A percentile compares a stretch with the other conserved stretches of the same genome.
phyloP scores from a whole-genome alignment of 2,888 invertebrate species.

The Hypercompe scribonia region DNA sequence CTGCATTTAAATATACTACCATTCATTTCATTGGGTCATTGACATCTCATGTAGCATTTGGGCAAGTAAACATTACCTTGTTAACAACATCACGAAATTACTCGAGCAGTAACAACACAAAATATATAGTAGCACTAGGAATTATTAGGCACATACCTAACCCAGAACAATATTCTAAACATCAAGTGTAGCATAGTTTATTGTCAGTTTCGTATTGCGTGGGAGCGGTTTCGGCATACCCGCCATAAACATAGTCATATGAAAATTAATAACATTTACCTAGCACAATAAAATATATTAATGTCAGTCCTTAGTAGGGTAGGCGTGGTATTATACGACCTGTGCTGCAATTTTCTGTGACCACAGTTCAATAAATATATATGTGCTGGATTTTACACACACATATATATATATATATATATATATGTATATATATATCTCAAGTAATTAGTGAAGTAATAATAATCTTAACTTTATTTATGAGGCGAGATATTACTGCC shows the following conservation, averaged over 20 bases:
- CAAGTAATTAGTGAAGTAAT: background rate
- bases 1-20: too few species aligned
- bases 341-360: slow-evolving; percentile 4
- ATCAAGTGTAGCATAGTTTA: slow-evolving; percentile 40
- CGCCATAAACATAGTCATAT: slow-evolving; percentile 65
- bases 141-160: slow-evolving; percentile 46
- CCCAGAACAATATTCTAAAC: slow-evolving; percentile 49
- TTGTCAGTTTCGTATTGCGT: slow-evolving; percentile 41
- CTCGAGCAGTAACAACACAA: slow-evolving; percentile 33
- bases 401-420: too few species aligned
- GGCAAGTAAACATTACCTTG: slow-evolving; percentile 18
- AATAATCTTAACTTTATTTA: background rate
- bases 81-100: slow-evolving; percentile 35
- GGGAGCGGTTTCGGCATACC: slow-evolving; percentile 42
- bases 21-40: too few species aligned
- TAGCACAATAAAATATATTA: slow-evolving; percentile 71
- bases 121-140: slow-evolving; percentile 30
- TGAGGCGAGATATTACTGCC: background rate
- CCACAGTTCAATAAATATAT: slow-evolving; percentile 4
- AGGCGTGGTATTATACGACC: slow-evolving; percentile 42
- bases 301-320: slow-evolving; percentile 62
- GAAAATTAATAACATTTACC: slow-evolving; percentile 71
- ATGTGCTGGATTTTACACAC: background rate
- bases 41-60: background rate
- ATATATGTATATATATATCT: too few species aligned